Conservation (phyloP, 2,888 invertebrate species). For the Automeris io region DNA sequence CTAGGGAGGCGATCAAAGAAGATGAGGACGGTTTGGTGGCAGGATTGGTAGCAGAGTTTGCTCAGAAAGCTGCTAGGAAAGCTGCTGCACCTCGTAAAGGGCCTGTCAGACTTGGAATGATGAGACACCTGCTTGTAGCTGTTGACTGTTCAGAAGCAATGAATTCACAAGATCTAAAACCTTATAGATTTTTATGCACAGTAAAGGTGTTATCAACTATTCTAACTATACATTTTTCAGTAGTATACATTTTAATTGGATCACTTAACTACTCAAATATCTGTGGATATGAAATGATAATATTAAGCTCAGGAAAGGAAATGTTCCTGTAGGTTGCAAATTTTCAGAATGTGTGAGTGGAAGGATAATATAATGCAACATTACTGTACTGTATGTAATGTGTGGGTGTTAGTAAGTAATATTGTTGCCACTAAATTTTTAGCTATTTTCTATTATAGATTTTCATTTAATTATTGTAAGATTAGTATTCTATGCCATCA, state of each 20-base stretch:
- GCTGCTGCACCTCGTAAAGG: conserved; percentile 82
- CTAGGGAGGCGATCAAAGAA: conserved; percentile 96
- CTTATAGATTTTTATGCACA: conserved; percentile 91
- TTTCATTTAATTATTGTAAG: not conserved
- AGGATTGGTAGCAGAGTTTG: conserved; percentile 92
- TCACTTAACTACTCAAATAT: not conserved
- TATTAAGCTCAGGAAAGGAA: too few species aligned
- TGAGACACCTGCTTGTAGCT: conserved; percentile 95
- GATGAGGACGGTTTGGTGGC: conserved; percentile 96
- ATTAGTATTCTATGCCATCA: not conserved
- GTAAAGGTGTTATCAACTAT: too few species aligned
- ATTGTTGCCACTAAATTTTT: too few species aligned
- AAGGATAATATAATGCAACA: too few species aligned
- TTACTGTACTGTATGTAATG: too few species aligned
- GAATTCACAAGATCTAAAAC: conserved; percentile 96
- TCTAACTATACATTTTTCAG: too few species aligned
- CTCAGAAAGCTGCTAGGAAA: conserved; percentile 92
- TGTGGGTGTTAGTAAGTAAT: too few species aligned
- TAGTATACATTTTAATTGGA: not conserved
- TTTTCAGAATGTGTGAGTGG: too few species aligned
- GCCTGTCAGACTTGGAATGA: conserved; percentile 96
- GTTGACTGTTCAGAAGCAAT: conserved; percentile 97
- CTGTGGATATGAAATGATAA: not conserved
- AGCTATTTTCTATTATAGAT: not conserved
- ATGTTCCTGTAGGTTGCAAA: too few species aligned